phyloP scores from a whole-genome alignment of 2,113 vertebrate species.

The Notiomystis cincta region DNA sequence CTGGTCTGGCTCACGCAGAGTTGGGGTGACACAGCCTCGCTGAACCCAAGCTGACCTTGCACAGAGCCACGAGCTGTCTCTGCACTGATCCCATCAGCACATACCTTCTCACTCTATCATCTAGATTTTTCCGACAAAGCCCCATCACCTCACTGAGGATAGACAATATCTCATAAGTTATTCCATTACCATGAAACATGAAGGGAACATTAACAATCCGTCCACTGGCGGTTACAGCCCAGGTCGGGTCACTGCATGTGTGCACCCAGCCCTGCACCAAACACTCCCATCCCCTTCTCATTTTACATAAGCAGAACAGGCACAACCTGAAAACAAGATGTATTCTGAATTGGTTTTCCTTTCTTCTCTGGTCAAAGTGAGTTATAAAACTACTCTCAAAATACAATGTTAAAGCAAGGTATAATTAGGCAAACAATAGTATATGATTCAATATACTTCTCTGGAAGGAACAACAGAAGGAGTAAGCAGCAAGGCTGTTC shows the following conservation, averaged over 20 bases:
- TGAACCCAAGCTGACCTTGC: not conserved
- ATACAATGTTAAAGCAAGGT: not conserved
- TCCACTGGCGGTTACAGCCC: not conserved
- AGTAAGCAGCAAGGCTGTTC: not conserved
- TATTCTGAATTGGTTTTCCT: not conserved
- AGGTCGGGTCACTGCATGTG: fast-evolving
- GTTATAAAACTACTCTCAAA: not conserved
- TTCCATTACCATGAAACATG: not conserved
- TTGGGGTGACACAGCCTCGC: not conserved
- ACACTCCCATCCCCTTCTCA: not conserved
- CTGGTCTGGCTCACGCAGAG: not conserved
- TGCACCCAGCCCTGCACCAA: not conserved
- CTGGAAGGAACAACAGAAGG: not conserved
- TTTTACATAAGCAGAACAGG: not conserved
- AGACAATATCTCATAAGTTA: not conserved
- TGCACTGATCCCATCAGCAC: not conserved
- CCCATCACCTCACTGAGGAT: not conserved
- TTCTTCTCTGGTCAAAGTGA: not conserved
- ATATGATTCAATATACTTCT: not conserved
- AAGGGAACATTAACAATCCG: not conserved
- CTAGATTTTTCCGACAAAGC: not conserved
- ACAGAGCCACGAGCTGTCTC: not conserved
- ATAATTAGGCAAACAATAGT: not conserved
- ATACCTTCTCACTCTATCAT: not conserved
- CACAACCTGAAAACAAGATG: not conserved